Conservation (phyloP, 2,888 invertebrate species). For the Noctuana brunneofusca region DNA sequence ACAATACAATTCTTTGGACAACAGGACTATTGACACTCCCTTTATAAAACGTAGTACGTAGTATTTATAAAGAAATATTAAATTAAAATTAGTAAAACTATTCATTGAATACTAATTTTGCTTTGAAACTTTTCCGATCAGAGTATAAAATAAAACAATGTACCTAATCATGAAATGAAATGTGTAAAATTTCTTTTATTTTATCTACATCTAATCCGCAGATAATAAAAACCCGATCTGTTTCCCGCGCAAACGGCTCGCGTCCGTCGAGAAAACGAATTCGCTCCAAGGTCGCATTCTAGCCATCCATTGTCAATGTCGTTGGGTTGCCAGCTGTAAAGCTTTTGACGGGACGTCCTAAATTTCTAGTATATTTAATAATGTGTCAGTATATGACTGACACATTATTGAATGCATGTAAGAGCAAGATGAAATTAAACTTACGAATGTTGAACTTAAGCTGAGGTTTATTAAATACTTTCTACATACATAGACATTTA, state of each 20-base stretch:
- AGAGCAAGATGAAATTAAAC: no score
- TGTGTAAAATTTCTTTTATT: conserved; percentile 17
- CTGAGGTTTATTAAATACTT: no score
- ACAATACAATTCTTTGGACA: no score
- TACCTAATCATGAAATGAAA: not conserved
- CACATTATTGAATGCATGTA: no score
- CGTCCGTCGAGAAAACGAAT: conserved; percentile 64
- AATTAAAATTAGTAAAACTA: no score
- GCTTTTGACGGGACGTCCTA: conserved; percentile 13
- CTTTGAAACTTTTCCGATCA: no score
- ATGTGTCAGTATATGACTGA: no score
- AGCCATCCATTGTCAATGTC: conserved; percentile 80
- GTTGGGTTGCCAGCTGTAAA: conserved; percentile 38
- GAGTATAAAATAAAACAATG: not conserved
- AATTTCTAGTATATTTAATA: conserved; percentile 6
- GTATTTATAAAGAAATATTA: no score
- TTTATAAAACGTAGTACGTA: no score
- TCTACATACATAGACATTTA: no score
- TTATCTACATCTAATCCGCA: conserved; percentile 48
- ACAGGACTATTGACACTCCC: no score
- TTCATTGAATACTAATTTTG: not conserved
- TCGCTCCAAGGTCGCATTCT: conserved; percentile 79
- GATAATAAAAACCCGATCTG: conserved; percentile 59
- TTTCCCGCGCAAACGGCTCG: conserved; percentile 65
- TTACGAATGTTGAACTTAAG: no score